A percentile compares a stretch with the other conserved stretches of the same genome.
phyloP scores from a whole-genome alignment of 2,113 vertebrate genomes.

The Coryphaenoides rupestris region DNA sequence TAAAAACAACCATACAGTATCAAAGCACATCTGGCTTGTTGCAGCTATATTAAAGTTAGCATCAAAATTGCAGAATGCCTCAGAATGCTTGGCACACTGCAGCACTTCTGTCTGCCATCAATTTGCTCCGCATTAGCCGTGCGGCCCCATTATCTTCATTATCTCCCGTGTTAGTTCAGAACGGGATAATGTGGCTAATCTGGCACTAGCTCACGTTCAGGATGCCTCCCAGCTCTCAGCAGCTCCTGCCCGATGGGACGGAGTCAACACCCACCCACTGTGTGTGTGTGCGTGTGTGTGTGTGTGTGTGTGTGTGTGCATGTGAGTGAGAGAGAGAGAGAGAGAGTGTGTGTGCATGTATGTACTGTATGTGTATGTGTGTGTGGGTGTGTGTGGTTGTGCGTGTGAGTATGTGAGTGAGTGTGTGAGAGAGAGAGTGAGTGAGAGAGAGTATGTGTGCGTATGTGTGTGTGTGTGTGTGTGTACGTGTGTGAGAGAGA shows the following conservation, averaged over 20 bases:
- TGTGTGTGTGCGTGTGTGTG: neutral
- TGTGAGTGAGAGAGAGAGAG: too few relatives aligned
- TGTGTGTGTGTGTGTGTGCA: too few relatives aligned
- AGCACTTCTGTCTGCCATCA: slow-evolving; percentile 50
- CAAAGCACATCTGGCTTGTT: slow-evolving; percentile 49
- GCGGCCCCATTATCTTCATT: slow-evolving; percentile 41
- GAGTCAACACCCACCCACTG: too few relatives aligned
- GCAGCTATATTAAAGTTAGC: slow-evolving; percentile 31
- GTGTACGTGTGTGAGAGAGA: too few relatives aligned
- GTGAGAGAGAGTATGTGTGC: too few relatives aligned
- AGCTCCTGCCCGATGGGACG: slow-evolving; percentile 3
- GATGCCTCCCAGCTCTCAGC: slow-evolving; percentile 32
- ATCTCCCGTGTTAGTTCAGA: slow-evolving; percentile 25
- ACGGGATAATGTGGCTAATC: slow-evolving; percentile 13
- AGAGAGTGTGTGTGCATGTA: too few relatives aligned
- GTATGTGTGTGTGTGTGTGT: too few relatives aligned
- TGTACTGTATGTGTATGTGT: too few relatives aligned
- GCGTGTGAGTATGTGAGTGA: too few relatives aligned
- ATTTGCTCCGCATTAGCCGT: too few relatives aligned
- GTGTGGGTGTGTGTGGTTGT: too few relatives aligned
- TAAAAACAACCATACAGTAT: slow-evolving; percentile 14
- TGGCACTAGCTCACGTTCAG: slow-evolving; percentile 9
- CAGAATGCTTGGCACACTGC: slow-evolving; percentile 43
- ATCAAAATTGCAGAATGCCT: slow-evolving; percentile 43
- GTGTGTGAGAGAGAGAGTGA: too few relatives aligned